Evolutionary conservation across 2,113 vertebrate genomes (phyloP).

Genomic region (Rattus rattus): DNA sequence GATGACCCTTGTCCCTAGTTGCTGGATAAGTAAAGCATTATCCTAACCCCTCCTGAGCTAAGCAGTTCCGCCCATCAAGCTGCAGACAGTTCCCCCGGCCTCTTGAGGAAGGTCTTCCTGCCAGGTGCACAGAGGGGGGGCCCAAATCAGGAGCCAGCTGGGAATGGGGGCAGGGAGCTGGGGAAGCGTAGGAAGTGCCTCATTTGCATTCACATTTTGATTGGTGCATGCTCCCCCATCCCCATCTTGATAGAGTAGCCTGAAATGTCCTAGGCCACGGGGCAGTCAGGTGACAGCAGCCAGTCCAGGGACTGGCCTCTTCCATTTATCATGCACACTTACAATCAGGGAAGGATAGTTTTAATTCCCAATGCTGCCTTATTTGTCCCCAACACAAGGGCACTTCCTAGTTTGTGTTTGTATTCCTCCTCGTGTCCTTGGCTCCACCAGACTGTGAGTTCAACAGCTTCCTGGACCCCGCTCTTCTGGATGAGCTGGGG

Average conservation of each 20-base stretch:
- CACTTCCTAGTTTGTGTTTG: neutral
- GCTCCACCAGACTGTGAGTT: no score
- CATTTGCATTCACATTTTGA: neutral
- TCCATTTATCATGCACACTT: neutral
- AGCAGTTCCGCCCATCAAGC: neutral
- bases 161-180: neutral
- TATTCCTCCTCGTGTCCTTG: neutral
- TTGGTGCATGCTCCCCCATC: neutral
- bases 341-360: neutral
- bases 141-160: neutral
- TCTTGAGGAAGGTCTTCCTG: neutral
- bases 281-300: neutral
- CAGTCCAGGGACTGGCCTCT: neutral
- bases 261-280: neutral
- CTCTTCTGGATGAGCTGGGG: rapidly evolving
- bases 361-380: neutral
- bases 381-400: neutral
- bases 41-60: neutral
- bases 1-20: neutral
- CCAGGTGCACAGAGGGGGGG: rapidly evolving
- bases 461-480: rapidly evolving
- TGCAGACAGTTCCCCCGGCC: neutral
- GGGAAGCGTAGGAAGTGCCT: neutral
- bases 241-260: neutral
- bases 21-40: neutral